Evolutionary conservation across 2,113 vertebrate genomes (phyloP).

Genomic region (Panurus biarmicus): DNA sequence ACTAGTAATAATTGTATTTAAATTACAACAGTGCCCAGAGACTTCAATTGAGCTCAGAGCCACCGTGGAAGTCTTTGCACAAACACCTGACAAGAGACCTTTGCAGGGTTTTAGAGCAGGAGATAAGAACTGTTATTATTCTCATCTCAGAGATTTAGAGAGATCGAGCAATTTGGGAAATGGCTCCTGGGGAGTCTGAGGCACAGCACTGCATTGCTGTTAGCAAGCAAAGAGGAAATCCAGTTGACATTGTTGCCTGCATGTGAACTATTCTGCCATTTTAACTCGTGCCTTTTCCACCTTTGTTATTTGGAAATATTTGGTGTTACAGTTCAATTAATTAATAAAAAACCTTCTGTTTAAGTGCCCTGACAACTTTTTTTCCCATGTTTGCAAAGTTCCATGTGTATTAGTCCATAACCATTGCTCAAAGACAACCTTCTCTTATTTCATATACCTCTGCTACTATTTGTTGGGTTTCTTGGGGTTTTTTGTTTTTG

Average conservation of each 20-base stretch:
- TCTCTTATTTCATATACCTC: neutral
- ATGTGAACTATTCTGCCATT: neutral
- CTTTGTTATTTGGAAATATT: neutral
- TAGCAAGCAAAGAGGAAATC: neutral
- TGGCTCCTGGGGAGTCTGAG: neutral
- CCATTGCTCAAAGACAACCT: neutral
- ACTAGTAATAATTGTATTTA: neutral
- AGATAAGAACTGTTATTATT: slow-evolving; percentile 4
- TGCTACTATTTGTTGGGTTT: neutral
- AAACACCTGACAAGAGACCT: neutral
- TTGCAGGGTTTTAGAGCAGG: neutral
- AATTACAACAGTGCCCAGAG: neutral
- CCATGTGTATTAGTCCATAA: neutral
- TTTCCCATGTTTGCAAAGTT: neutral
- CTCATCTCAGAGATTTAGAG: slow-evolving; percentile 1
- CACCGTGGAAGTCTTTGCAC: neutral
- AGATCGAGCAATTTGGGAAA: neutral
- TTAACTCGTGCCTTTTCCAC: neutral
- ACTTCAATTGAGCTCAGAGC: neutral
- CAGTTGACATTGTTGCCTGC: neutral
- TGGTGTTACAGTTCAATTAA: neutral
- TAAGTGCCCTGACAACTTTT: neutral
- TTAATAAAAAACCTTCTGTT: neutral
- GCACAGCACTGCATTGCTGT: neutral
- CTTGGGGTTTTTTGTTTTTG: neutral